Conservation (phyloP, 2,113 vertebrate species). For the Synchiropus splendidus region DNA sequence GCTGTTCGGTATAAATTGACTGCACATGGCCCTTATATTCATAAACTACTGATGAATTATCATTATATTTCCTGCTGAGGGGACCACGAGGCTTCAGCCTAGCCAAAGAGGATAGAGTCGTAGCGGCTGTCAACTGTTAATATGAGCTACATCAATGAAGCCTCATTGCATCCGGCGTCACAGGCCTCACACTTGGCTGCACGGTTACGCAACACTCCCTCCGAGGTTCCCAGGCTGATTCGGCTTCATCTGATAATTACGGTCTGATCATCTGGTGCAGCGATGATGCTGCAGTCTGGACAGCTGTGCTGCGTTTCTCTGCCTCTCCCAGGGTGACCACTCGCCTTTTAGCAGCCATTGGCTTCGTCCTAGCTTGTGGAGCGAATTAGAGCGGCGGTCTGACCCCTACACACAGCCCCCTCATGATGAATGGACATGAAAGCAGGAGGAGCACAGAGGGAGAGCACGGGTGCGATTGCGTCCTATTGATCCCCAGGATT, state of each 20-base stretch:
- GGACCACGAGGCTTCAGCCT: conserved; percentile 1
- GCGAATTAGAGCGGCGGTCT: neutral
- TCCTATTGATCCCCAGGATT: conserved; percentile 46
- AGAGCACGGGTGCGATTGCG: conserved; percentile 9
- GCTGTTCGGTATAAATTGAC: too few relatives aligned
- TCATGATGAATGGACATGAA: conserved; percentile 9
- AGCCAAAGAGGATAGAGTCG: conserved; percentile 8
- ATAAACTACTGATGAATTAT: too few relatives aligned
- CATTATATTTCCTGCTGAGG: too few relatives aligned
- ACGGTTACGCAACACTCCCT: conserved; percentile 43
- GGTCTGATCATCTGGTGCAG: conserved; percentile 27
- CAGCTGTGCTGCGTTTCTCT: conserved; percentile 14
- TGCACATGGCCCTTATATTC: too few relatives aligned
- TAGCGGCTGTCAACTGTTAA: conserved; percentile 1
- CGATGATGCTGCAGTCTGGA: conserved; percentile 14
- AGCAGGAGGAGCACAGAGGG: conserved; percentile 1
- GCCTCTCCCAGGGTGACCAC: conserved; percentile 2
- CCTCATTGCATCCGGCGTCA: neutral
- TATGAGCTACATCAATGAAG: conserved; percentile 12
- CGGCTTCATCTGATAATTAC: conserved; percentile 35
- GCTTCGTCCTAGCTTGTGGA: conserved; percentile 3
- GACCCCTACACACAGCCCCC: conserved; percentile 2
- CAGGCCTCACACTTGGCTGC: conserved; percentile 22
- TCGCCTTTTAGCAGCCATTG: conserved; percentile 4
- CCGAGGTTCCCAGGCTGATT: conserved; percentile 29